These are phyloP conservation scores for Lasius platythorax DNA, from an alignment of 2,888 invertebrate species.

Conservation along the genomic window DNA sequence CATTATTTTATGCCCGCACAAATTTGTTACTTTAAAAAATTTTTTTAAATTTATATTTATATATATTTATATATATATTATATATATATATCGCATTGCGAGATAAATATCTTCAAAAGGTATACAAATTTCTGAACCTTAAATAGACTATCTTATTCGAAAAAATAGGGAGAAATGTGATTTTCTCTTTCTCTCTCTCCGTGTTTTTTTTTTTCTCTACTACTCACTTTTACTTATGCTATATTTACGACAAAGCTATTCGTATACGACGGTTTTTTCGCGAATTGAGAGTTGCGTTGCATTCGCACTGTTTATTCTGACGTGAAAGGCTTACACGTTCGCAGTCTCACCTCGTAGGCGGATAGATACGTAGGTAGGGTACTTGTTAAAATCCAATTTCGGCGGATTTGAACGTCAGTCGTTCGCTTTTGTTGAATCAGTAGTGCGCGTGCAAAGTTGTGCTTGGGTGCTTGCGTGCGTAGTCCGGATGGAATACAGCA, in stretches of 20 bases:
- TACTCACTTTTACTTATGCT: background rate
- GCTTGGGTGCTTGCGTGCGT: slow-evolving; percentile 13
- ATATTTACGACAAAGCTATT: background rate
- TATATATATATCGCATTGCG: background rate
- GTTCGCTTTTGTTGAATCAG: slow-evolving; percentile 48
- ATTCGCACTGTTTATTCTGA: background rate
- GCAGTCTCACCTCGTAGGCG: background rate
- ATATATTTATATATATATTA: too few species aligned
- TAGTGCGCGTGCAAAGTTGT: slow-evolving; percentile 8
- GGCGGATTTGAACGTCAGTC: slow-evolving; percentile 54
- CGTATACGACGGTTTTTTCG: background rate
- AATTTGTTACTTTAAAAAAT: background rate
- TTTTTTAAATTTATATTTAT: background rate
- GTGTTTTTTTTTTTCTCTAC: background rate
- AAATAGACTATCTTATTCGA: background rate
- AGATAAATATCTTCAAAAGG: background rate
- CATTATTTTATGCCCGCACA: background rate
- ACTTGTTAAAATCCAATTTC: slow-evolving; percentile 57
- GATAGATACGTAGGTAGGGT: background rate
- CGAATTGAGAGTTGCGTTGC: background rate
- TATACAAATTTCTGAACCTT: background rate
- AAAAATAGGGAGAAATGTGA: background rate
- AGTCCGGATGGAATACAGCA: slow-evolving; percentile 26
- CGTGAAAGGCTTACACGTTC: background rate
- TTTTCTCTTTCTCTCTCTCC: too few species aligned